Evolutionary conservation across 35 echinoderm and acorn worm species (phyloP), one percentile per base, ranked within the genome.

Genomic region (Anneissia japonica): DNA sequence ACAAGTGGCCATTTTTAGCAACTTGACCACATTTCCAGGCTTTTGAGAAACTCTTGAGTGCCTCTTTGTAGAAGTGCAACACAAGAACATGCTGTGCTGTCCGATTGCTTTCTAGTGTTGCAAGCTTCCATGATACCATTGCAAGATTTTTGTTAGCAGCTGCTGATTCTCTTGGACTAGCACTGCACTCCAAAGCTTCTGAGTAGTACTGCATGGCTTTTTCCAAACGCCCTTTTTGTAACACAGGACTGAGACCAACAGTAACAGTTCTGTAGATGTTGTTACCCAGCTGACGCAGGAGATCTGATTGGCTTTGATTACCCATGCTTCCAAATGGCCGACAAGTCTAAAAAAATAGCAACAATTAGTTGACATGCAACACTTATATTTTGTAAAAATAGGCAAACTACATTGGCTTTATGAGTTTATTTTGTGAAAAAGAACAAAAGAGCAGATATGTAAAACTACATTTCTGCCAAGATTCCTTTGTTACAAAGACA

Each of bases 61-160:
- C 83, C 37, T 84, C 83, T 35, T 74, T 84, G 46, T 73, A 84
- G 9, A 30, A 30, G 26, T 74, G 36, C 64, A 64, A 37, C 14
- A 84, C 37, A 9, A 64, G 26, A 35, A 2, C 34, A 31, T 40
- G 81, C n/a, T n/a, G n/a, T n/a, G n/a, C n/a, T 0, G 10, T 36
- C 14, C 30, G 39, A 32, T 39, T 34, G 34, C 4, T 28, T 38
- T 41, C 30, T 34, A 84, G 16, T 13, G 46, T 26, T 38, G 83
- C 83, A 12, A 84, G 14, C 83, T 40, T 84, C 83, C 83, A 84
- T 0, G 83, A 84, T 21, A 51, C 38, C 83, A 84, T 84, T 14
- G 23, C 83, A 30, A 84, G 55, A 36, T 84, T 84, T 51, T 84
- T 84, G 32, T 37, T 73, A 32, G 83, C 83, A 4, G 83, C 55